These are phyloP conservation scores for Lanistes nyassanus DNA, from an alignment of 1,140 invertebrate species.

Conservation along the genomic window DNA sequence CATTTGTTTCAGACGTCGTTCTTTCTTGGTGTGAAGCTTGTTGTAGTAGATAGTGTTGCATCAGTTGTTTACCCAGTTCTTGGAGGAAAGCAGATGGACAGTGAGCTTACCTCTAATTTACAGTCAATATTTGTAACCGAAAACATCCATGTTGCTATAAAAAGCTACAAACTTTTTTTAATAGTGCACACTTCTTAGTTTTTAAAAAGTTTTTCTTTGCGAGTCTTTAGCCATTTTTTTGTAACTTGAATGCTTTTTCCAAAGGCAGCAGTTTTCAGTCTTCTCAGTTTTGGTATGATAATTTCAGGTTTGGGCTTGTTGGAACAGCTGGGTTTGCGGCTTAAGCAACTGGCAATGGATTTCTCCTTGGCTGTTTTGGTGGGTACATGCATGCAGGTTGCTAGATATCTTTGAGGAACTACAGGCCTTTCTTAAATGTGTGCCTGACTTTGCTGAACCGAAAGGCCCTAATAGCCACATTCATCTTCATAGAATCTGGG, in stretches of 20 bases:
- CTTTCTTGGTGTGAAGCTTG: conserved; percentile 42
- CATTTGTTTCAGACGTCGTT: conserved; percentile 4
- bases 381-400: conserved; percentile 21
- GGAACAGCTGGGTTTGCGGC: conserved; percentile 40
- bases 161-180: no score
- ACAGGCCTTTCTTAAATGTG: no score
- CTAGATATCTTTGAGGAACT: no score
- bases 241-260: no score
- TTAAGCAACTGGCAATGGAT: conserved; percentile 49
- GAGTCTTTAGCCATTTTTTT: no score
- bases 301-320: conserved; percentile 48
- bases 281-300: neutral
- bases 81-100: conserved; percentile 49
- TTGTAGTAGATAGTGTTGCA: conserved; percentile 54
- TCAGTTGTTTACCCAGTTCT: conserved; percentile 52
- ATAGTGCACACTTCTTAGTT: no score
- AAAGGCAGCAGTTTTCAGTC: neutral
- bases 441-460: no score
- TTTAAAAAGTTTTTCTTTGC: no score
- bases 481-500: no score
- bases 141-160: no score
- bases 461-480: neutral
- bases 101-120: no score
- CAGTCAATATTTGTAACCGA: no score
- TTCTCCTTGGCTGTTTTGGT: conserved; percentile 52